Evolutionary conservation across 2,113 vertebrate genomes (phyloP).

Genomic region (Notothenia rossii): DNA sequence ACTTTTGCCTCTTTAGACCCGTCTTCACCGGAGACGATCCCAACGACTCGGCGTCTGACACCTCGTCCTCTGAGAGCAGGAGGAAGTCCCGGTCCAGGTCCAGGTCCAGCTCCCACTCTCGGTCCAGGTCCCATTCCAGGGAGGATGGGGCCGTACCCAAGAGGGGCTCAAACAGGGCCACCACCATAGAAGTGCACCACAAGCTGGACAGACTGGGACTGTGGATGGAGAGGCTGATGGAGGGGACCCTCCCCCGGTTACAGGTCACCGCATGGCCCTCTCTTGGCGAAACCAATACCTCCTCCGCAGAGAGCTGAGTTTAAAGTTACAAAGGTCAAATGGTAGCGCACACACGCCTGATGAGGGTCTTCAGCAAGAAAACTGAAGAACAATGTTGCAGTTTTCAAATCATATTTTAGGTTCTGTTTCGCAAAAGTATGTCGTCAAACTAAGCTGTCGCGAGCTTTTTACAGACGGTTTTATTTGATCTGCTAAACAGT

Average conservation of each 20-base stretch:
- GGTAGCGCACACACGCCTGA: constrained; percentile 15
- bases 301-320: constrained; percentile 63
- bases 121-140: constrained; percentile 79
- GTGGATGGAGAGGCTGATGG: constrained; percentile 95
- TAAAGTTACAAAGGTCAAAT: neutral
- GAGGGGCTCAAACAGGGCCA: constrained; percentile 74
- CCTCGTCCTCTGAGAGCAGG: constrained; percentile 58
- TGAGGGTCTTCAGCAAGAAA: constrained; percentile 6
- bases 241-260: constrained; percentile 92
- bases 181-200: constrained; percentile 87
- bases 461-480: constrained; percentile 21
- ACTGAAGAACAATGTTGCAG: constrained; percentile 8
- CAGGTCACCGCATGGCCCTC: constrained; percentile 90
- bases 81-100: constrained; percentile 77
- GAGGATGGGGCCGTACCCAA: constrained; percentile 57
- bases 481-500: neutral
- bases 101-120: constrained; percentile 75
- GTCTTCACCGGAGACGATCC: constrained; percentile 86
- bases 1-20: constrained; percentile 95
- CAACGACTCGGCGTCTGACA: constrained; percentile 68
- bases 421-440: constrained; percentile 24
- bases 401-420: constrained; percentile 26
- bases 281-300: constrained; percentile 73
- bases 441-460: constrained; percentile 13
- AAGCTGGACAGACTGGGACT: constrained; percentile 92